Evolutionary conservation across 1,140 invertebrate genomes (phyloP).

Genomic region (Atta cephalotes): DNA sequence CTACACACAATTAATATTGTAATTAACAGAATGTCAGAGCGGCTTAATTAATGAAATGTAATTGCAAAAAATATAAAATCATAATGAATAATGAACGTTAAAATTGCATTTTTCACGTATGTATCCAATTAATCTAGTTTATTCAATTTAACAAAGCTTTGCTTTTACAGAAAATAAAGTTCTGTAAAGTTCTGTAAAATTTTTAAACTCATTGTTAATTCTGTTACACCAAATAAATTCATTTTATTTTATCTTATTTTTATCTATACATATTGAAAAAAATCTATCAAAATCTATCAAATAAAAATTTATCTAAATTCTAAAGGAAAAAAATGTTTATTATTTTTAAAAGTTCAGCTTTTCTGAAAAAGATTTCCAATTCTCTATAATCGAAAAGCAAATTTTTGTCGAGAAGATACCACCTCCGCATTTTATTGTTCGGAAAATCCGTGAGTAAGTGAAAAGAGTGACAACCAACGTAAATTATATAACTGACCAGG

Average conservation of each 20-base stretch:
- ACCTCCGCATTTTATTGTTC: neutral
- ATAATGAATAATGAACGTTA: neutral
- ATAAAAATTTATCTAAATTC: too few relatives aligned
- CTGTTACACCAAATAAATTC: neutral
- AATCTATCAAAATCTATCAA: neutral
- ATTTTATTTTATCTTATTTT: neutral
- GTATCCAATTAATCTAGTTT: neutral
- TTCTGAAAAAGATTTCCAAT: neutral
- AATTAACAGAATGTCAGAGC: slow-evolving; percentile 32
- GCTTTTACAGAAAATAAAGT: too few relatives aligned
- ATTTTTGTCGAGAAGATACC: neutral
- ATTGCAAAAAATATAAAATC: neutral
- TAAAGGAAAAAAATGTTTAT: neutral
- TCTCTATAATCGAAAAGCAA: neutral
- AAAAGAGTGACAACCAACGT: neutral
- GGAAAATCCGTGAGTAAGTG: neutral
- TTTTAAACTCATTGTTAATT: neutral
- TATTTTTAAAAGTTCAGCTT: neutral
- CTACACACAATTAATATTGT: slow-evolving; percentile 40
- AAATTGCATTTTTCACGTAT: neutral
- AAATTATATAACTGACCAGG: slow-evolving; percentile 30
- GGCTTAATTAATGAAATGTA: slow-evolving; percentile 20
- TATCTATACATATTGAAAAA: neutral
- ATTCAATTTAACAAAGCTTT: neutral
- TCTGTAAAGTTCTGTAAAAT: neutral